These are phyloP conservation scores for Chloroclystis v-ata DNA, from an alignment of 2,888 invertebrate genomes.

Conservation along the genomic window DNA sequence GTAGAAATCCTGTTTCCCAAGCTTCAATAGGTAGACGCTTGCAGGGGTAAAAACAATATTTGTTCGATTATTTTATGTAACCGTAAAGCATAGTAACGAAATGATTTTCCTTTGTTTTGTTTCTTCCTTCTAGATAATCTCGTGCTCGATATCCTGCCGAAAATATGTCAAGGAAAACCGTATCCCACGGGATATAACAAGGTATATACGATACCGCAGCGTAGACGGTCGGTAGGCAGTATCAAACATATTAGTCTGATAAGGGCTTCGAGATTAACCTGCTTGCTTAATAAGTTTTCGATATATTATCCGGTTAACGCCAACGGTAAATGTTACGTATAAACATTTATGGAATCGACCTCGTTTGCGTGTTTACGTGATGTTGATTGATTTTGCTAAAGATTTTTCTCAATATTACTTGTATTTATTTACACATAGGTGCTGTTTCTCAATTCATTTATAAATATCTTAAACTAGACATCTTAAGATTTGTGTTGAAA, in stretches of 20 bases:
- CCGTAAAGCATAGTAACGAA: neutral
- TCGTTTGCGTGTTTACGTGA: too few species aligned
- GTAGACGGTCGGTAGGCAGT: conserved; percentile 5
- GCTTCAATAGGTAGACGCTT: too few species aligned
- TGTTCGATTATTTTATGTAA: too few species aligned
- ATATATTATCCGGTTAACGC: conserved; percentile 17
- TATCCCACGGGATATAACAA: conserved; percentile 2
- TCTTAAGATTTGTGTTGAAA: too few species aligned
- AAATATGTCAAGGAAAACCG: conserved; percentile 13
- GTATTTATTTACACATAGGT: too few species aligned
- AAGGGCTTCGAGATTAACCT: conserved; percentile 19
- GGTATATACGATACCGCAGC: conserved; percentile 4
- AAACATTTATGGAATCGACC: too few species aligned
- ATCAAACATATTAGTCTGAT: conserved; percentile 18
- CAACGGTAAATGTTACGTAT: neutral
- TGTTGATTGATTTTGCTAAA: too few species aligned
- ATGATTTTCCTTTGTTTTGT: neutral
- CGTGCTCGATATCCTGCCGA: neutral
- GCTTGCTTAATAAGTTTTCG: conserved; percentile 29
- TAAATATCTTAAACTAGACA: too few species aligned
- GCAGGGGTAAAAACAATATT: too few species aligned
- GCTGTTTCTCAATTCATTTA: too few species aligned
- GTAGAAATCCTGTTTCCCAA: too few species aligned
- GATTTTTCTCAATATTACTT: too few species aligned
- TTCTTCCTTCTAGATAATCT: neutral